These are phyloP conservation scores for Leuciscus waleckii DNA, from an alignment of 2,797 vertebrate species.

Conservation along the genomic window DNA sequence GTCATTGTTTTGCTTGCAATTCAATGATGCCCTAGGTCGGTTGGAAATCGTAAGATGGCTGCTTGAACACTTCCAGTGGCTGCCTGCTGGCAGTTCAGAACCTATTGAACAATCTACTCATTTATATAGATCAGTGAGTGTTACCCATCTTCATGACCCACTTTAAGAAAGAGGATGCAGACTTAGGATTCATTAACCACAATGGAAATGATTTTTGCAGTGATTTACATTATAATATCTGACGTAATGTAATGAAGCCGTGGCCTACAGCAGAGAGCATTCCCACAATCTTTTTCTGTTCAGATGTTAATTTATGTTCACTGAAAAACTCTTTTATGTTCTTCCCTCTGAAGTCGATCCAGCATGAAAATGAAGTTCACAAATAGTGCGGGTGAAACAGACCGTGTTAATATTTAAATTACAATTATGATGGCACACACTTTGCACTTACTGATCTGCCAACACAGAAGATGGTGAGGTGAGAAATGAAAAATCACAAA, in stretches of 20 bases:
- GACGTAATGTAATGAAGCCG: constrained; percentile 15
- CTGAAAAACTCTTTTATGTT: neutral
- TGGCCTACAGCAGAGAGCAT: neutral
- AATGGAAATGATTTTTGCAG: neutral
- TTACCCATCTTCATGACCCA: constrained; percentile 4
- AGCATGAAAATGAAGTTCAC: neutral
- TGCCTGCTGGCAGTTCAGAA: neutral
- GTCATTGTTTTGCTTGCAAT: neutral
- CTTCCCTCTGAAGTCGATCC: neutral
- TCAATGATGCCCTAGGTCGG: neutral
- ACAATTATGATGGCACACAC: neutral
- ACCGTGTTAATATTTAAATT: constrained; percentile 14
- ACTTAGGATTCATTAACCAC: neutral
- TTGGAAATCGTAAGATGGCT: neutral
- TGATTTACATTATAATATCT: constrained; percentile 14
- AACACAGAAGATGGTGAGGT: neutral
- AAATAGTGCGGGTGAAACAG: neutral
- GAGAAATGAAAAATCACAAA: neutral
- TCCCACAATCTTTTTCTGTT: constrained; percentile 22
- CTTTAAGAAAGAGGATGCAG: constrained; percentile 8
- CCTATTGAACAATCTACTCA: neutral
- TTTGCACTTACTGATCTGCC: neutral
- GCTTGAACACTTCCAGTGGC: neutral
- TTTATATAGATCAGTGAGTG: neutral
- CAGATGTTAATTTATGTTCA: constrained; percentile 16